A percentile compares a stretch with the other conserved stretches of the same genome.
Conservation (phyloP, 2,888 invertebrate species). For the Rugalucina vietnamica region DNA sequence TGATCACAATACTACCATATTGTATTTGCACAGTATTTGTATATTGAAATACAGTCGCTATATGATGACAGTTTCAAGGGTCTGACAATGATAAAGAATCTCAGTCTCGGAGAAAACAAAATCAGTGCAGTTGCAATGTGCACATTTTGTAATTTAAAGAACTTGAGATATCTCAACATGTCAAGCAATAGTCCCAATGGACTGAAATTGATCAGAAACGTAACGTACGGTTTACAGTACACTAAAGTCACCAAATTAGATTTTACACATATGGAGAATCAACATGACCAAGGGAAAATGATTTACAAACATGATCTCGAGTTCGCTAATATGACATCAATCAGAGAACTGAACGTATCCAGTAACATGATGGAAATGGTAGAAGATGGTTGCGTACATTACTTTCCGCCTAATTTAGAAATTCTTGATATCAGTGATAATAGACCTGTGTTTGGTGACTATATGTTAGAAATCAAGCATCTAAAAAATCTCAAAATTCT, state of each 20-base stretch:
- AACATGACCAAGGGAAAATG: slow-evolving; percentile 25
- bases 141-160: background rate
- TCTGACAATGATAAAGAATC: too few species aligned
- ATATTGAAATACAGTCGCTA: too few species aligned
- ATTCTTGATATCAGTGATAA: slow-evolving; percentile 34
- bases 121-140: background rate
- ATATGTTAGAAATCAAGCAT: slow-evolving; percentile 34
- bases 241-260: slow-evolving; percentile 36
- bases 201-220: slow-evolving; percentile 28
- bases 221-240: slow-evolving; percentile 49
- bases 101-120: too few species aligned
- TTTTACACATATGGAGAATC: slow-evolving; percentile 21
- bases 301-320: slow-evolving; percentile 34
- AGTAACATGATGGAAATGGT: slow-evolving; percentile 30
- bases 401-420: slow-evolving; percentile 32
- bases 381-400: slow-evolving; percentile 21
- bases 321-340: slow-evolving; percentile 37
- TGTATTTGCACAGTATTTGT: too few species aligned
- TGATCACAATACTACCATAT: too few species aligned
- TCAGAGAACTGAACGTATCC: slow-evolving; percentile 25
- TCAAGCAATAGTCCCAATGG: slow-evolving; percentile 39
- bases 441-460: slow-evolving; percentile 47
- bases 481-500: background rate
- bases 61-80: too few species aligned
- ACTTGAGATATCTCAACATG: slow-evolving; percentile 19